Conservation (phyloP, 2,888 invertebrate genomes). For the Cybosia mesomella region DNA sequence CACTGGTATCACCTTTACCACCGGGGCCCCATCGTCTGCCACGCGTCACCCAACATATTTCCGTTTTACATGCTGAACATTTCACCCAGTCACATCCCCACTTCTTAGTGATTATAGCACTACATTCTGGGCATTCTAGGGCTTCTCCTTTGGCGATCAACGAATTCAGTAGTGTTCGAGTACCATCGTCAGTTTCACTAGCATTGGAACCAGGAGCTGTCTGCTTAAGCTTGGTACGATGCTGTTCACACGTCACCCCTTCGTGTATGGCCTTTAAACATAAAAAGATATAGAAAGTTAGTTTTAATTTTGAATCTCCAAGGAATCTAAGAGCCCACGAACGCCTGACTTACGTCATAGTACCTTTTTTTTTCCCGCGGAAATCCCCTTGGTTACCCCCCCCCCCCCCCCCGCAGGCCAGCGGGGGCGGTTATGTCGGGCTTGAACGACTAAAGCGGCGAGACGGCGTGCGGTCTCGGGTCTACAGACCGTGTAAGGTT, state of each 20-base stretch:
- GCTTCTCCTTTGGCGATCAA: conserved; percentile 95
- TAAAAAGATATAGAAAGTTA: conserved; percentile 39
- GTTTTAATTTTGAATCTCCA: background rate
- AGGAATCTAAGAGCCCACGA: background rate
- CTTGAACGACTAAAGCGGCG: too few species aligned
- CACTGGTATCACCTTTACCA: conserved; percentile 93
- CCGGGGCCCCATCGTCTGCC: conserved; percentile 89
- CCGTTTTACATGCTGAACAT: conserved; percentile 96
- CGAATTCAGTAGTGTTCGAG: conserved; percentile 92
- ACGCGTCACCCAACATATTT: conserved; percentile 97
- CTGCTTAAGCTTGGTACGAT: conserved; percentile 89
- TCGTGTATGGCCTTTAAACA: conserved; percentile 91
- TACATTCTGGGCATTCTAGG: conserved; percentile 95
- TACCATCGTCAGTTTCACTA: conserved; percentile 91
- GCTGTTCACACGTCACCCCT: conserved; percentile 93
- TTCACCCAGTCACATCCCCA: conserved; percentile 98
- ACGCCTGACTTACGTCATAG: too few species aligned
- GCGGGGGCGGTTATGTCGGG: background rate
- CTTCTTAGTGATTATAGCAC: conserved; percentile 93
- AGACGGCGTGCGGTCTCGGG: too few species aligned
- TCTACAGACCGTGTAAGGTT: too few species aligned
- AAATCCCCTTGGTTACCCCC: background rate
- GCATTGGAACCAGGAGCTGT: conserved; percentile 86
- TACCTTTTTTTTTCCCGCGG: background rate
- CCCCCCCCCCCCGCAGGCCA: background rate